Evolutionary conservation across 2,888 invertebrate genomes (phyloP).

Genomic region (Chaetogeoica ovagalla): DNA sequence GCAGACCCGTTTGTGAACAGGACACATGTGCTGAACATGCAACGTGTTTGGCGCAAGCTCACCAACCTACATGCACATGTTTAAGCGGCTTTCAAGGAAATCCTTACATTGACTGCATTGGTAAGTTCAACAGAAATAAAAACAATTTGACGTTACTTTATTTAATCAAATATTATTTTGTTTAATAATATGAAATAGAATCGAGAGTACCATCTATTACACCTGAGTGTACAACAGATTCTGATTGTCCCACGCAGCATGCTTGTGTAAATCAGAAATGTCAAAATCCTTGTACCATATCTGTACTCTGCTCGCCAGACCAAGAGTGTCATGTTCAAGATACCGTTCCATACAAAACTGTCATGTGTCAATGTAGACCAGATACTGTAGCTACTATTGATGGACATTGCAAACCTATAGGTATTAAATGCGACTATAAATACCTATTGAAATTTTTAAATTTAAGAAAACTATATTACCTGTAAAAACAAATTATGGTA

Average conservation of each 20-base stretch:
- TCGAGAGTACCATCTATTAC: slow-evolving; percentile 57
- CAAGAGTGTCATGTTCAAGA: slow-evolving; percentile 80
- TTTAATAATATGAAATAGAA: slow-evolving; percentile 50
- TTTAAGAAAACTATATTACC: neutral
- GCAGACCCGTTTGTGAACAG: slow-evolving; percentile 80
- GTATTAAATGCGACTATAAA: slow-evolving; percentile 14
- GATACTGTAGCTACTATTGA: slow-evolving; percentile 76
- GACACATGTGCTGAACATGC: slow-evolving; percentile 79
- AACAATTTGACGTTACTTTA: slow-evolving; percentile 39
- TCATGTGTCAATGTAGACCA: slow-evolving; percentile 83
- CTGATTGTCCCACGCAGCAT: slow-evolving; percentile 74
- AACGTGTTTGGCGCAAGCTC: slow-evolving; percentile 73
- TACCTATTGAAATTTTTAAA: neutral
- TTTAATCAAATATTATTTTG: neutral
- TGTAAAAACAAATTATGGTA: neutral
- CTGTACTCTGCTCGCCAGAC: slow-evolving; percentile 74
- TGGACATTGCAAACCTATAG: slow-evolving; percentile 70
- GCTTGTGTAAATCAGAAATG: slow-evolving; percentile 79
- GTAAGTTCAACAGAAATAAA: slow-evolving; percentile 60
- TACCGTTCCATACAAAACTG: slow-evolving; percentile 77
- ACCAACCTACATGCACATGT: slow-evolving; percentile 79
- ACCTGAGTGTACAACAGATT: slow-evolving; percentile 73
- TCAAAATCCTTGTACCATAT: slow-evolving; percentile 74
- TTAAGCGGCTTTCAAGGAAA: slow-evolving; percentile 76
- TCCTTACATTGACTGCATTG: slow-evolving; percentile 71